Conservation (phyloP, 2,797 vertebrate species). For the Otolemur crassicaudatus region DNA sequence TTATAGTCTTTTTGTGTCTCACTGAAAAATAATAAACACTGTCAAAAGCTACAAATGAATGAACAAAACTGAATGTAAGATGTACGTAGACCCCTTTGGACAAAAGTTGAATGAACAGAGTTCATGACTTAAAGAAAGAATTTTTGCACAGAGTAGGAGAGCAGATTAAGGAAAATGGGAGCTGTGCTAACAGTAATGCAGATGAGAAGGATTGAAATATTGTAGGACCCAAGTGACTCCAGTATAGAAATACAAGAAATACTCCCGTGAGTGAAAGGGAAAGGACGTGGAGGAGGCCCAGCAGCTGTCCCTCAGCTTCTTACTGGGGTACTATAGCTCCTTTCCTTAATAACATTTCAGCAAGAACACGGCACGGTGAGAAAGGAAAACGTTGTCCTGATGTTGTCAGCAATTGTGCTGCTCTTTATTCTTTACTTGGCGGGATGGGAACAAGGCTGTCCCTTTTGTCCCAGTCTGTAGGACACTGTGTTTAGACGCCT, state of each 20-base stretch:
- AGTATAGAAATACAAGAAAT: background rate
- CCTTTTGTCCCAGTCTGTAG: background rate
- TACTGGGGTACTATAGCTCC: background rate
- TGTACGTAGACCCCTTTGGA: background rate
- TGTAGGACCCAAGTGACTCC: background rate
- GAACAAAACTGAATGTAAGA: background rate
- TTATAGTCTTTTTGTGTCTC: background rate
- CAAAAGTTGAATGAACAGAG: background rate
- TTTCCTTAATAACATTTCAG: constrained; percentile 13
- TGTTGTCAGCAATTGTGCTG: background rate
- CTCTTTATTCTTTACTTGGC: constrained; percentile 14
- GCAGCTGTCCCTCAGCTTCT: background rate
- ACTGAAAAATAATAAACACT: constrained; percentile 11
- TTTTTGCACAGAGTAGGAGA: background rate
- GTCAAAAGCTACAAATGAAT: background rate
- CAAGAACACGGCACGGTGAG: background rate
- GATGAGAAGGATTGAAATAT: background rate
- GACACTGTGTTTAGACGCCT: background rate
- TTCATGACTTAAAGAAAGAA: background rate
- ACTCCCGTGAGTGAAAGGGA: background rate
- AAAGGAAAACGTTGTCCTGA: background rate
- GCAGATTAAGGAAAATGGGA: background rate
- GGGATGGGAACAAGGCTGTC: background rate
- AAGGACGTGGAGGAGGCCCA: background rate
- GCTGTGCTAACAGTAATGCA: background rate